Conservation (phyloP, 2,113 vertebrate genomes). For the Ptilorrhoa leucosticta region DNA sequence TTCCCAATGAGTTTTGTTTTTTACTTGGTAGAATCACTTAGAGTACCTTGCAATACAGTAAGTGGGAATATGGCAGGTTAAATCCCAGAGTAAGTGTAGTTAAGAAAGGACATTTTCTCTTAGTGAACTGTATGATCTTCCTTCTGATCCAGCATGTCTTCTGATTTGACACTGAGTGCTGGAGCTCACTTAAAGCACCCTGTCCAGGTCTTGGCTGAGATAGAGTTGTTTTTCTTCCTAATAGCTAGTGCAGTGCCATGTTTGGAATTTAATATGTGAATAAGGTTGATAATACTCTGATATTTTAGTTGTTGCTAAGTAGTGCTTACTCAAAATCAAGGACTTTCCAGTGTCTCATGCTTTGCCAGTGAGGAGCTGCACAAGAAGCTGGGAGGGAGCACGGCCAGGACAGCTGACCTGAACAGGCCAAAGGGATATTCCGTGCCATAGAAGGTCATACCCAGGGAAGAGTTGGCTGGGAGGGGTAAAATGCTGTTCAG, state of each 20-base stretch:
- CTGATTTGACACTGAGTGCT: neutral
- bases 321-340: neutral
- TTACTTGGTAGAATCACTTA: neutral
- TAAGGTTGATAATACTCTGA: neutral
- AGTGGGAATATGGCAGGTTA: neutral
- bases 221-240: neutral
- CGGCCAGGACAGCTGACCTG: neutral
- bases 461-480: neutral
- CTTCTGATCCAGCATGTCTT: neutral
- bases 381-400: neutral
- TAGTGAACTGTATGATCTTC: neutral
- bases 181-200: neutral
- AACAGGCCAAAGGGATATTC: neutral
- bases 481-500: neutral
- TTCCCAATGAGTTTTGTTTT: neutral
- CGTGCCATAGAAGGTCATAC: accelerated
- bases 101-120: neutral
- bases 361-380: neutral
- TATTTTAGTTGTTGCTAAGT: neutral
- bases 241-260: neutral
- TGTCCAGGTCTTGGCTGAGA: neutral
- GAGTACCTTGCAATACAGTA: neutral
- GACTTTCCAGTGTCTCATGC: neutral
- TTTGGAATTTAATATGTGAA: neutral
- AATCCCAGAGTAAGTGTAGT: neutral